These are phyloP conservation scores for Enteromius fasciolatus DNA, from an alignment of 2,797 vertebrate genomes.

Conservation along the genomic window DNA sequence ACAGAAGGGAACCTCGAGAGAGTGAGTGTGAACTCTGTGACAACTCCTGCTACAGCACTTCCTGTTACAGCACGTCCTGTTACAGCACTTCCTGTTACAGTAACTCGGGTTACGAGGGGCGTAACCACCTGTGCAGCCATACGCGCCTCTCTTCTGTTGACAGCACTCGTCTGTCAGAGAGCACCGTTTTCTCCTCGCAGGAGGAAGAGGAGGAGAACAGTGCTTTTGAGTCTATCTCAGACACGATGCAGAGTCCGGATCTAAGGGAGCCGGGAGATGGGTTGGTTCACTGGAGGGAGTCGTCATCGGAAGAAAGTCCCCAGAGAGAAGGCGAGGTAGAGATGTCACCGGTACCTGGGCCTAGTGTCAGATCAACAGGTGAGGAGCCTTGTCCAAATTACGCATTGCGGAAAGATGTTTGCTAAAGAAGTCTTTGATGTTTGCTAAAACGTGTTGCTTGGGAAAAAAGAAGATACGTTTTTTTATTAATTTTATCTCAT, in stretches of 20 bases:
- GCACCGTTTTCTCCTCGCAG: conserved; percentile 96
- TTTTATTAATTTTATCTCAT: background rate
- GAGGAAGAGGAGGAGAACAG: conserved; percentile 92
- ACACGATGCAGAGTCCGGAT: conserved; percentile 81
- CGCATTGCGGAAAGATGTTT: background rate
- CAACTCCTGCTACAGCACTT: conserved; percentile 90
- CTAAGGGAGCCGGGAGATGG: conserved; percentile 74
- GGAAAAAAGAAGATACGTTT: background rate
- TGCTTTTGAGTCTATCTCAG: conserved; percentile 89
- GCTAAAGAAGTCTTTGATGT: background rate
- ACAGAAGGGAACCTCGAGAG: conserved; percentile 78
- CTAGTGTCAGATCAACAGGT: conserved; percentile 86
- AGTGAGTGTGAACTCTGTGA: conserved; percentile 91
- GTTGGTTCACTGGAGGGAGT: conserved; percentile 76
- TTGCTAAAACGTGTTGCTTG: background rate
- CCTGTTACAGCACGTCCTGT: conserved; percentile 94
- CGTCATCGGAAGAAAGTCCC: conserved; percentile 73
- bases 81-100: conserved; percentile 92
- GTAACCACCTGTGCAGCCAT: conserved; percentile 88
- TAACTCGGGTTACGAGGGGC: conserved; percentile 83
- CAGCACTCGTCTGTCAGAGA: conserved; percentile 94
- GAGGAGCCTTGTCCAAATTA: conserved; percentile 65
- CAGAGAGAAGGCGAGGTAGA: conserved; percentile 73
- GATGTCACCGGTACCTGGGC: conserved; percentile 82
- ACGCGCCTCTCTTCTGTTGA: conserved; percentile 95